These are phyloP conservation scores for Parelbella ahira DNA, from an alignment of 2,888 invertebrate genomes.

Conservation along the genomic window DNA sequence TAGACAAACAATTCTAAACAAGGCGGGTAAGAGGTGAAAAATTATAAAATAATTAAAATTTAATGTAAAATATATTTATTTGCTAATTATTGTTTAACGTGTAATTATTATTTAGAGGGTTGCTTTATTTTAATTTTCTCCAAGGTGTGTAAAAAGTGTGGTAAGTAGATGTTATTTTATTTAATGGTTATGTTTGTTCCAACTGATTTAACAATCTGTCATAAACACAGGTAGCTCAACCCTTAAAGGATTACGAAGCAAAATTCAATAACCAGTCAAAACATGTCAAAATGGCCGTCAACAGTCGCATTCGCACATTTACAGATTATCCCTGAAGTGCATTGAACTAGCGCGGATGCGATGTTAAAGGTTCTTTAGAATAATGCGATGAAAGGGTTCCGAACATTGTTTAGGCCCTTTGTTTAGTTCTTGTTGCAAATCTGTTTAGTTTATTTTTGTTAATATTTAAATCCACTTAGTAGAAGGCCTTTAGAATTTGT, in stretches of 20 bases:
- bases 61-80: too few species aligned
- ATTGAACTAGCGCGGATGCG: conserved; percentile 38
- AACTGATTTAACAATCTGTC: too few species aligned
- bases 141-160: too few species aligned
- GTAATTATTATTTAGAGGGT: too few species aligned
- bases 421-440: conserved; percentile 28
- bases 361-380: conserved; percentile 49
- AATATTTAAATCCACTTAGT: conserved; percentile 7
- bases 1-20: too few species aligned
- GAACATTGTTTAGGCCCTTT: conserved; percentile 40
- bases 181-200: too few species aligned
- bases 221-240: conserved; percentile 47
- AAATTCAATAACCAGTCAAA: conserved; percentile 64
- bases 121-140: too few species aligned
- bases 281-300: conserved; percentile 65
- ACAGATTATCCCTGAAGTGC: conserved; percentile 51
- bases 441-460: conserved; percentile 4
- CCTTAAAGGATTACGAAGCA: conserved; percentile 58
- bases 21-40: too few species aligned
- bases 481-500: too few species aligned
- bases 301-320: conserved; percentile 56
- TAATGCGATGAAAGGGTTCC: conserved; percentile 51
- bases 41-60: too few species aligned
- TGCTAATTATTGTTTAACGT: too few species aligned
- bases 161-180: too few species aligned